Evolutionary conservation across 2,888 invertebrate species (phyloP).

Genomic region (Lamellibrachia satsuma): DNA sequence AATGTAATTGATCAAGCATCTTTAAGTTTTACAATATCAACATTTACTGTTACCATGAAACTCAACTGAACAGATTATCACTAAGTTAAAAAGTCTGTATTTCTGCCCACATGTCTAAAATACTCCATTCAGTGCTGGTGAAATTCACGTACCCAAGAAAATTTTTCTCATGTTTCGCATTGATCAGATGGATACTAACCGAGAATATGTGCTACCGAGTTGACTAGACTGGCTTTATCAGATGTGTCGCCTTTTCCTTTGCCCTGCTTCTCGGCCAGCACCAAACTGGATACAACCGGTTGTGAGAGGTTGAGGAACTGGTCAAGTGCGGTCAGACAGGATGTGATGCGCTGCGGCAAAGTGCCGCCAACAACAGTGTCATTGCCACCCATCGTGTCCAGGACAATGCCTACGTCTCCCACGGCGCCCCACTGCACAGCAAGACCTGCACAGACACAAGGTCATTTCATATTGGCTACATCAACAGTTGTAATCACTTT

Average conservation of each 20-base stretch:
- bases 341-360: constrained; percentile 92
- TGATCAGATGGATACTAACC: constrained; percentile 67
- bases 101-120: no score
- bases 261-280: constrained; percentile 84
- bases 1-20: no score
- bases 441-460: constrained; percentile 61
- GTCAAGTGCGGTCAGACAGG: constrained; percentile 89
- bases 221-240: constrained; percentile 75
- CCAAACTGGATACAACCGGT: constrained; percentile 71
- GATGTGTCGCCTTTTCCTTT: constrained; percentile 66
- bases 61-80: no score
- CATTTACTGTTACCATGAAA: no score
- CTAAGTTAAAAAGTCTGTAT: no score
- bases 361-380: constrained; percentile 94
- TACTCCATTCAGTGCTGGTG: no score
- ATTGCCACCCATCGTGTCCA: constrained; percentile 87
- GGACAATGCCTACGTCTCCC: constrained; percentile 93
- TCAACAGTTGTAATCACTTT: background rate
- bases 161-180: background rate
- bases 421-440: constrained; percentile 99
- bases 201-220: constrained; percentile 87
- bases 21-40: no score
- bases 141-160: no score
- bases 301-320: constrained; percentile 85
- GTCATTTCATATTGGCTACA: background rate